Evolutionary conservation across 2,888 invertebrate species (phyloP), one percentile per base, ranked within the genome.

Genomic region (Eupithecia exiguata): DNA sequence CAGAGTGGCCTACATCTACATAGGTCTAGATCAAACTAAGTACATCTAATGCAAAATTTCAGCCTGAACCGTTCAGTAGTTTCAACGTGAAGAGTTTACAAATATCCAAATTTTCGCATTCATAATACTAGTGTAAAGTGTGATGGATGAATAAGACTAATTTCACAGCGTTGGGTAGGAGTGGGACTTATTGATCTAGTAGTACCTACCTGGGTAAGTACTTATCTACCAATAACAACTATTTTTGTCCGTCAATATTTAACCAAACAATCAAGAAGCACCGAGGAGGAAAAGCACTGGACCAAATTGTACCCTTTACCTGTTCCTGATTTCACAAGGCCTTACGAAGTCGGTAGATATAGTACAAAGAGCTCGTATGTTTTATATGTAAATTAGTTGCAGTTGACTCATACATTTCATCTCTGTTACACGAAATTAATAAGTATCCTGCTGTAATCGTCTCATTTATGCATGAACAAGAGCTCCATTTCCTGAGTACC

Each of bases 391-490:
- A 53, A 21, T 21, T 0, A 21, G 12, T 53, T 53, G 10, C 21
- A 21, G 12, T 53, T 12, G 21, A 53, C 53, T 58, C 25, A 53
- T 25, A 25, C n/a, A 21, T 53, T 6, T 46, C 6, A 43, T 14
- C 46, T 49, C 49, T 25, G 10, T 58, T 61, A 30, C 16, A 61
- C 25, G 16, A 61, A 61, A 61, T 14, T 16, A 61, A 61, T 61
- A 61, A 30, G 30, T n/a, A 14, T 25, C 58, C 30, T 61, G 61
- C n/a, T 58, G 21, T 36, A 18, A 30, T 35, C 7, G 25, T 35
- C 14, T 72, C 68, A 38, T 66, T 72, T 46, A 66, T 35, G 40
- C 49, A 66, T 68, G 36, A 68, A 72, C 70, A 68, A 75, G 58
- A 49, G 66, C 21, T 66, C n/a, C 21, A 71, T 68, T 62, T 72